Evolutionary conservation across 1,140 invertebrate species (phyloP), one percentile per base, ranked within the genome.

Genomic region (Zaprionus camerounensis): DNA sequence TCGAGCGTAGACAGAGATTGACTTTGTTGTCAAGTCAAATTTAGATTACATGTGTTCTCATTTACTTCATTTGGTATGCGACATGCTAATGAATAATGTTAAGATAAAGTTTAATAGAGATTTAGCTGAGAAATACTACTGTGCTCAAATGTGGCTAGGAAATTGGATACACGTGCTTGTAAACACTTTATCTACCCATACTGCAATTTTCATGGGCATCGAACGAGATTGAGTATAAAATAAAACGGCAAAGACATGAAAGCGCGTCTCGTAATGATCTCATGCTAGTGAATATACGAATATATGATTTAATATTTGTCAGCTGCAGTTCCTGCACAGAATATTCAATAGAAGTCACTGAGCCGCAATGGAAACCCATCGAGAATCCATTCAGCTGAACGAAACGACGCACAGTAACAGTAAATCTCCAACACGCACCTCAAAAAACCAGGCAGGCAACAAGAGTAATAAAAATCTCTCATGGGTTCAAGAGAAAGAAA

Each of bases 381-480:
- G 49, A 64, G 46, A 58, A 57, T 41, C 38, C 59, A 75, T 70
- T 75, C 67, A 70, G 22, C 36, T 41, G 57, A 62, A 56, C 31
- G 36, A 36, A 63, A 62, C 56, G 36, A 49, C 20, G n/a, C 26
- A 28, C 66, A 58, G 28, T 41, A 63, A 63, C 58, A 57, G 53
- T 63, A 71, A 63, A 70, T 70, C 65, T 68, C 26, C 20, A 44
- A 26, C 72, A 74, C 57, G 57, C 65, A 69, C 57, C 46, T 67
- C 34, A 28, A 41, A 38, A 12, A 24, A 59, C 9, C 22, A 46
- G 20, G 22, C 20, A 53, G 13, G 17, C 20, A 57, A 26, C 65
- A 62, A 49, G 49, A 56, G 69, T 67, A 74, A 57, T 74, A 74
- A 74, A 74, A 64, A 51, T 76, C 59, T 64, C 68, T 22, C 59